Evolutionary conservation across 2,888 invertebrate genomes (phyloP).

Genomic region (Pteria penguin): DNA sequence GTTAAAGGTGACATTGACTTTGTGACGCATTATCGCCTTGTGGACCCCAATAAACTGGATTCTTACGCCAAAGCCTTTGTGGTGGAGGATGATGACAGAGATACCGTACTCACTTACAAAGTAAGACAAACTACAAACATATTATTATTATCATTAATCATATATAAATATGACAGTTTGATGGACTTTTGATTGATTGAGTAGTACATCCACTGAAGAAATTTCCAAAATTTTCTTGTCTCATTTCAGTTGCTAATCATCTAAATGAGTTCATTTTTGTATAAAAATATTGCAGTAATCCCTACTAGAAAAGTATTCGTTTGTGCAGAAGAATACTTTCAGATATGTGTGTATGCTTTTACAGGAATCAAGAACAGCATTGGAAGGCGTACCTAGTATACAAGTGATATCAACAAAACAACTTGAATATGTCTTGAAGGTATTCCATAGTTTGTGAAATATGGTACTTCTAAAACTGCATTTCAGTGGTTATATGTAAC

Average conservation of each 20-base stretch:
- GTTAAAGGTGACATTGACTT: conserved; percentile 76
- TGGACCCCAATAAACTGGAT: conserved; percentile 76
- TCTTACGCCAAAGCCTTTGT: conserved; percentile 77
- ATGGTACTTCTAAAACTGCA: no score
- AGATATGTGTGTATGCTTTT: not conserved
- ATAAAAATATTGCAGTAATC: not conserved
- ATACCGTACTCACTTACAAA: conserved; percentile 70
- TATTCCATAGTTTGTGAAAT: no score
- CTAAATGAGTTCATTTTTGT: not conserved
- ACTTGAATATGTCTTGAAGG: conserved; percentile 77
- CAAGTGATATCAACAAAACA: conserved; percentile 75
- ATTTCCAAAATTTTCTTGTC: no score
- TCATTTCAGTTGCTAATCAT: not conserved
- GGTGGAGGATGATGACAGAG: conserved; percentile 77
- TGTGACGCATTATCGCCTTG: conserved; percentile 77
- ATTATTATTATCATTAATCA: no score
- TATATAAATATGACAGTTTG: no score
- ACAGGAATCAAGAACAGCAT: conserved; percentile 73
- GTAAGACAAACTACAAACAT: no score
- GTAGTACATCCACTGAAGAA: no score
- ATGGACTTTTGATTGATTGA: no score
- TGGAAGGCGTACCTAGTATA: conserved; percentile 75
- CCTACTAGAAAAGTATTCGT: not conserved
- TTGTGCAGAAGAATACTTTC: not conserved
- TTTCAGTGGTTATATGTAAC: no score